Percentiles rank a stretch among this genome's conserved stretches.
Conservation (phyloP, 1,140 invertebrate species). For the Tribolium castaneum region DNA sequence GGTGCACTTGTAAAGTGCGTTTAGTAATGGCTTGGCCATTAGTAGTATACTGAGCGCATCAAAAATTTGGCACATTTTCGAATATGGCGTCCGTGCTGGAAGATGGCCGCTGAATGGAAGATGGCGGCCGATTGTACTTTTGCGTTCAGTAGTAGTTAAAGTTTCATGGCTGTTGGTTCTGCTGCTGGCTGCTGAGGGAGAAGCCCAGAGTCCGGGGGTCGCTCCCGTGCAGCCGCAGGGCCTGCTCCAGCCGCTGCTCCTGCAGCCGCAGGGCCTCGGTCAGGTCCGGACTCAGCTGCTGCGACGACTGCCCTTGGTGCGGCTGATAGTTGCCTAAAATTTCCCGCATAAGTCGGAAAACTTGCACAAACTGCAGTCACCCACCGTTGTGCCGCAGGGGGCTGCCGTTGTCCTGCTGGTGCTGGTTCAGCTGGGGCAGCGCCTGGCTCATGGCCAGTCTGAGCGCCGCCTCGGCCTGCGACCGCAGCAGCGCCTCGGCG, state of each 20-base stretch:
- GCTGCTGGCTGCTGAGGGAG: constrained; percentile 68
- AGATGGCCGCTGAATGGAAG: neutral
- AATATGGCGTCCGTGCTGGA: neutral
- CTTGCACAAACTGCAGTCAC: neutral
- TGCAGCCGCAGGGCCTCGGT: constrained; percentile 81
- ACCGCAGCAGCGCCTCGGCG: constrained; percentile 77
- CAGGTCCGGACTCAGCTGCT: constrained; percentile 70
- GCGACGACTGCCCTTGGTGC: constrained; percentile 63
- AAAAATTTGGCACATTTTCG: constrained; percentile 57
- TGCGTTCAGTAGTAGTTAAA: constrained; percentile 70
- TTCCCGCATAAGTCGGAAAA: constrained; percentile 53
- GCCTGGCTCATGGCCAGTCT: constrained; percentile 77
- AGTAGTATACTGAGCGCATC: constrained; percentile 57
- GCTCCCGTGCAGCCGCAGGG: constrained; percentile 78
- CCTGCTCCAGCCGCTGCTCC: constrained; percentile 84
- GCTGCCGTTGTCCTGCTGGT: constrained; percentile 60
- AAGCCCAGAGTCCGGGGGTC: constrained; percentile 75
- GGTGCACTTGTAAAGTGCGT: constrained; percentile 61
- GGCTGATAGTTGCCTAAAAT: constrained; percentile 68
- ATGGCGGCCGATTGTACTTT: constrained; percentile 9
- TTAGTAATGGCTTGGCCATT: constrained; percentile 59
- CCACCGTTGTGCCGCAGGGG: constrained; percentile 62
- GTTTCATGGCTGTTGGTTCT: constrained; percentile 72
- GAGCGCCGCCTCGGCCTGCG: constrained; percentile 84
- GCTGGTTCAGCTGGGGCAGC: constrained; percentile 66